Evolutionary conservation across 1,140 invertebrate species (phyloP), one percentile per base, ranked within the genome.

Genomic region (Anastrepha obliqua): DNA sequence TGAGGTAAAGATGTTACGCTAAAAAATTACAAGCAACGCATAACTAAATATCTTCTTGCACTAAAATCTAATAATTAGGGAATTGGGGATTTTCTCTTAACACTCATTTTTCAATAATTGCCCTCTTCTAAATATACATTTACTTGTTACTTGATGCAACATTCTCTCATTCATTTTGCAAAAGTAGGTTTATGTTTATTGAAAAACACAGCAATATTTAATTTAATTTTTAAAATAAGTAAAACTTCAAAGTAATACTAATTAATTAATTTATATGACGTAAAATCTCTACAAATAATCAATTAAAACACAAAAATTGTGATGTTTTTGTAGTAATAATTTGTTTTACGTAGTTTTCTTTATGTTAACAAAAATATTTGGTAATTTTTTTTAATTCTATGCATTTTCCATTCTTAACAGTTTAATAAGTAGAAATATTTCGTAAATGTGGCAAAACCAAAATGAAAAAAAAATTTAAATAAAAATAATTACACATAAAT

Each of bases 201-300:
- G 87, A 85, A 88, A 88, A 88, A 88, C 87, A 88, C 87, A 88
- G 87, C 87, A 88, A 70, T 55, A 74, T 86, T 65, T 87, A 13
- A 42, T 64, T 64, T 86, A 44, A 47, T 70, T 29, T 11, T 59
- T 59, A 39, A 60, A 74, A 74, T 47, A 74, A 81, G n/a, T 29
- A 20, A 47, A 81, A 81, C 51, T n/a, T 17, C n/a, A 81, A 81
- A 55, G 74, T 55, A 81, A 81, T n/a, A 29, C 47, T 81, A 55
- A 81, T 51, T 3, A 47, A 55, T 81, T 3, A 62, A 81, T 29
- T 51, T 81, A 55, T 55, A 62, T 1, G 60, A 62, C n/a, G 29
- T 29, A 81, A 51, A 13, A 39, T 81, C 29, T 44, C 74, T 55
- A 81, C 74, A n/a, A 55, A 81, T 55, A 87, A 87, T 58, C 39